phyloP scores from a whole-genome alignment of 2,888 invertebrate species.

The Brachypterus glaber region DNA sequence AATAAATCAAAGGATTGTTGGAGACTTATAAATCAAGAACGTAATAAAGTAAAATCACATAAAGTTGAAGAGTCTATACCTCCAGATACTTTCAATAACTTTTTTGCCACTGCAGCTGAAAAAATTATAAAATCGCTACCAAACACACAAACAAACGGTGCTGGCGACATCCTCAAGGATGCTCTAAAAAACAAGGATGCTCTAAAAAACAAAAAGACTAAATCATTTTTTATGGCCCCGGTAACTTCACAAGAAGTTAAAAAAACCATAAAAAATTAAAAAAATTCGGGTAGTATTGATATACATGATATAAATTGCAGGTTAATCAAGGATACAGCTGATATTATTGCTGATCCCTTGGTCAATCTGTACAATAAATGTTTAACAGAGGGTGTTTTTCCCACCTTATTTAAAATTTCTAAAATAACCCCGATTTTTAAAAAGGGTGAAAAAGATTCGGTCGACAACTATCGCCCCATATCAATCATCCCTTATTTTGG shows the following conservation, averaged over 20 bases:
- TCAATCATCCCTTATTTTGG: not conserved
- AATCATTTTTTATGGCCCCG: not conserved
- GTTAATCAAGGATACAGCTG: not conserved
- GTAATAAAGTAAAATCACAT: not conserved
- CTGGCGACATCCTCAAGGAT: not conserved
- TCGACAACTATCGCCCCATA: no score
- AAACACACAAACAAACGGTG: not conserved
- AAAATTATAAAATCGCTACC: not conserved
- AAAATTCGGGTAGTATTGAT: not conserved
- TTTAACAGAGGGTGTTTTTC: not conserved
- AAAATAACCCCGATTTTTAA: not conserved
- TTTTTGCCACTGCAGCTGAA: not conserved
- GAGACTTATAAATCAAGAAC: not conserved
- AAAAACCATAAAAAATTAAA: not conserved
- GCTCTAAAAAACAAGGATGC: not conserved
- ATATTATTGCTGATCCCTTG: not conserved
- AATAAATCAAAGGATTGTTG: not conserved
- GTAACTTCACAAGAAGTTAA: not conserved
- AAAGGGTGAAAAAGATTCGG: not conserved
- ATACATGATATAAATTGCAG: not conserved
- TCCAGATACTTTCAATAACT: not conserved
- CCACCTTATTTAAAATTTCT: not conserved
- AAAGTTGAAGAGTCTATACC: not conserved
- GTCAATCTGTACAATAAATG: not conserved
- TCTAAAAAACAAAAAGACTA: not conserved